Conservation (phyloP, 2,113 vertebrate genomes). For the Choloepus hoffmanni region DNA sequence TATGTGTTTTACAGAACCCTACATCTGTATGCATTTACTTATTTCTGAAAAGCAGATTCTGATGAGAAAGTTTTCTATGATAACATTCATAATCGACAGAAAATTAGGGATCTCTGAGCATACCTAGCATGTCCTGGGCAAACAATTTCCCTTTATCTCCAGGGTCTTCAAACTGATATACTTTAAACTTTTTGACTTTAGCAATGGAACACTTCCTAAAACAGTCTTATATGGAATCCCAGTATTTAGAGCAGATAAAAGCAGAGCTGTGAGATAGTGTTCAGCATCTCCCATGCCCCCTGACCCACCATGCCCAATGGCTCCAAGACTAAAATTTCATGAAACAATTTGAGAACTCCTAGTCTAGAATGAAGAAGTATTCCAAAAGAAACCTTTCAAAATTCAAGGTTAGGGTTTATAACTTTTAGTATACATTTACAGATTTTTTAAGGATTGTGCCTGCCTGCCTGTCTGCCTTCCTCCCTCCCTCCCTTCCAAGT, state of each 20-base stretch:
- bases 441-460: not conserved
- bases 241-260: not conserved
- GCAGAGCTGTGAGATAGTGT: not conserved
- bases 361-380: not conserved
- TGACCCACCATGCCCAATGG: not conserved
- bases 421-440: not conserved
- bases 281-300: not conserved
- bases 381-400: not conserved
- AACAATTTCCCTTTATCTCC: not conserved
- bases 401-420: not conserved
- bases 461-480: not conserved
- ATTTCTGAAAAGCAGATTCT: conserved; percentile 24
- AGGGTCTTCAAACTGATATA: not conserved
- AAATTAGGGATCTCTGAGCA: not conserved
- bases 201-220: not conserved
- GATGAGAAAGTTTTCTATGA: not conserved
- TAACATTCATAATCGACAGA: not conserved
- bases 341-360: not conserved
- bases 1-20: not conserved
- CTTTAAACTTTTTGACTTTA: not conserved
- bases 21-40: not conserved
- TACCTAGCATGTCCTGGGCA: not conserved
- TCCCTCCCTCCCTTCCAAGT: not conserved
- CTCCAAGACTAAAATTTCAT: not conserved
- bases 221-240: not conserved